Percentiles rank a stretch among this genome's conserved stretches.
Conservation (phyloP, 2,113 vertebrate species). For the Edolisoma coerulescens region DNA sequence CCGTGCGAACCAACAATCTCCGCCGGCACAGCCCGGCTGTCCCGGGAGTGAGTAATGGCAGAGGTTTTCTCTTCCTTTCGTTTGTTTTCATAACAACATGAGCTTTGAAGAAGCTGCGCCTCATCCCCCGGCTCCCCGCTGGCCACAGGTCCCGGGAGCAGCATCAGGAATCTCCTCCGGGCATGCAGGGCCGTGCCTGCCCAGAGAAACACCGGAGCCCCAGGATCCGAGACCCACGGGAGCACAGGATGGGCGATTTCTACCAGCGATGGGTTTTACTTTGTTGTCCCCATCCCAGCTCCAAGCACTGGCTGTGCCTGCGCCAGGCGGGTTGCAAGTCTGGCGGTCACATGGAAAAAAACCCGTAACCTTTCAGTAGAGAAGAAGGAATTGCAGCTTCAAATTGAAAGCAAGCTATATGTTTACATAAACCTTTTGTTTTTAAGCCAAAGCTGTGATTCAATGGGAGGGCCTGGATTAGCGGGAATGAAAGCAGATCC, state of each 20-base stretch:
- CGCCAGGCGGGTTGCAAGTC: not conserved
- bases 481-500: not conserved
- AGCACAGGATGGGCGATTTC: not conserved
- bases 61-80: not conserved
- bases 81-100: not conserved
- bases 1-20: accelerated
- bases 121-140: accelerated
- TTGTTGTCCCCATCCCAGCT: not conserved
- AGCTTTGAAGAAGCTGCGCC: not conserved
- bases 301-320: not conserved
- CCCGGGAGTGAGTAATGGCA: not conserved
- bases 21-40: not conserved
- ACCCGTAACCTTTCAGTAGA: not conserved
- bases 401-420: not conserved
- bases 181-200: accelerated
- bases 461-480: not conserved
- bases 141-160: accelerated
- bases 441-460: slow-evolving; percentile 1
- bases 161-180: not conserved
- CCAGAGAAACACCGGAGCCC: not conserved
- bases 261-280: accelerated
- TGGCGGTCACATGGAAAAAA: not conserved
- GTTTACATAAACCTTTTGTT: slow-evolving; percentile 11
- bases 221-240: accelerated
- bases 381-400: not conserved